Percentiles rank a stretch among this genome's conserved stretches.
phyloP scores from a whole-genome alignment of 1,140 invertebrate species.

The Octopus sinensis region DNA sequence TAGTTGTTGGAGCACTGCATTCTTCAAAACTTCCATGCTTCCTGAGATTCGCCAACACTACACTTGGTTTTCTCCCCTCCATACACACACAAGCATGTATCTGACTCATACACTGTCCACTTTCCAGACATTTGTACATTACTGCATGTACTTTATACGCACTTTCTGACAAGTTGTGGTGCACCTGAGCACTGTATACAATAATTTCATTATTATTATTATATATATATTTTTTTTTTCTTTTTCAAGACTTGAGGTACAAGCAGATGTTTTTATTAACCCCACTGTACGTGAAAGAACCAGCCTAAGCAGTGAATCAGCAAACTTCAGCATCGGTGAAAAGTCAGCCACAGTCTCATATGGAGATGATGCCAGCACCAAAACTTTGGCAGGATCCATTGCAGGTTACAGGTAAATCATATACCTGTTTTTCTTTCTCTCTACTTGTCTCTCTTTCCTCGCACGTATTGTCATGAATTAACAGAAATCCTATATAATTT shows the following conservation, averaged over 20 bases:
- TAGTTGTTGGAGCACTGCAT: too few relatives aligned
- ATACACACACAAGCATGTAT: too few relatives aligned
- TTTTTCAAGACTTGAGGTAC: constrained; percentile 68
- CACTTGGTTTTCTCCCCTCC: too few relatives aligned
- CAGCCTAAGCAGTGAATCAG: constrained; percentile 73
- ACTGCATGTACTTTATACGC: too few relatives aligned
- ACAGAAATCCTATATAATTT: neutral
- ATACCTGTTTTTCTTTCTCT: too few relatives aligned
- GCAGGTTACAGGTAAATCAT: constrained; percentile 65
- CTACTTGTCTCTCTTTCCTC: neutral
- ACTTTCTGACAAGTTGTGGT: too few relatives aligned
- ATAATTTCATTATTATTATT: too few relatives aligned
- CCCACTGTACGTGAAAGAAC: constrained; percentile 62
- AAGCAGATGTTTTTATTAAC: constrained; percentile 70
- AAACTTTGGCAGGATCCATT: constrained; percentile 75
- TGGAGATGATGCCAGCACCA: constrained; percentile 67
- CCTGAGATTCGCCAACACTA: too few relatives aligned
- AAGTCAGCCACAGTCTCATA: constrained; percentile 68
- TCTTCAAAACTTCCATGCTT: too few relatives aligned
- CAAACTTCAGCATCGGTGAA: constrained; percentile 67
- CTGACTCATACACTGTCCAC: too few relatives aligned
- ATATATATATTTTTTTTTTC: constrained; percentile 4
- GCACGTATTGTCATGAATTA: neutral
- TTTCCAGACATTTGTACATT: too few relatives aligned
- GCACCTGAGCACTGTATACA: too few relatives aligned